Evolutionary conservation across 1,140 invertebrate species (phyloP), one percentile per base, ranked within the genome.

Genomic region (Armadillidium nasatum): DNA sequence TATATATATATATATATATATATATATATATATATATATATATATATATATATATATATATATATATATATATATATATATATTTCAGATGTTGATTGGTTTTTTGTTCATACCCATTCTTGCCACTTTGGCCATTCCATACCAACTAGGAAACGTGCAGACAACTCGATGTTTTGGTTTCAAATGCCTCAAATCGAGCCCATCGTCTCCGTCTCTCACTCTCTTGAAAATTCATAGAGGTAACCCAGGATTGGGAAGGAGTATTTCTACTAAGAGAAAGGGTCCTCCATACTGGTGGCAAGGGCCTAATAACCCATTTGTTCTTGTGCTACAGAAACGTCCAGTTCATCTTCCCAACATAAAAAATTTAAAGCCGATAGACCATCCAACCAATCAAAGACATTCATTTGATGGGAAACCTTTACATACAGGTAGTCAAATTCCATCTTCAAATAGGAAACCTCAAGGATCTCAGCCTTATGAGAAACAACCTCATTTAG

Each of bases 21-120:
- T 33, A 33, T 33, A 33, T 33, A 33, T 33, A 33, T 33, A 33
- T 33, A 33, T 33, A 33, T 33, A 33, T 60, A 60, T 60, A 60
- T 60, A 60, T 60, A 60, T 60, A 60, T 60, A 60, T 60, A 60
- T 60, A 60, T 60, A 60, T 60, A 60, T 60, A 60, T 19, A 13
- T 19, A 60, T 19, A 60, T 60, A 33, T 33, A 33, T 33, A 33
- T 33, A 33, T 60, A 60, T 60, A 60, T 60, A 60, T 60, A 15
- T 60, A 15, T 60, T 60, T 60, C 50, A 60, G 50, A 60, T 60
- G 50, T 60, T 13, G 50, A 13, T 60, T 60, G 11, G 11, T 3
- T 7, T 60, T 60, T 19, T 60, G 50, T 13, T 60, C 4, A 15
- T 19, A 15, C 19, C 11, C 50, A 19, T 60, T 60, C 19, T 60